Evolutionary conservation across 2,797 vertebrate species (phyloP).

Genomic region (Liasis olivaceus): DNA sequence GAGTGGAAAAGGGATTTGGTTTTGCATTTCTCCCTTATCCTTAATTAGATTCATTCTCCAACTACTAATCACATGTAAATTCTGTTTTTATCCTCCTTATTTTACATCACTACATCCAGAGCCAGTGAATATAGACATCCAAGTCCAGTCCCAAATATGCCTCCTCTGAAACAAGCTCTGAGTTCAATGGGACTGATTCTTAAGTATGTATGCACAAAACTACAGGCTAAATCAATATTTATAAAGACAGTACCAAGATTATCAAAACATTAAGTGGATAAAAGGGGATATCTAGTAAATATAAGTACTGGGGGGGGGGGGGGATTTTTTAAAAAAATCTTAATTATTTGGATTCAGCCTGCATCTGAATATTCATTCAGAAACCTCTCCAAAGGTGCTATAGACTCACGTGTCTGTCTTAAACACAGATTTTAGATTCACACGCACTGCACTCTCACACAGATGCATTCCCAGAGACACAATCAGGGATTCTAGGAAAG

Average conservation of each 20-base stretch:
- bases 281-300: background rate
- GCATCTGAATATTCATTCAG: background rate
- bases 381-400: background rate
- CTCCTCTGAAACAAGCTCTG: background rate
- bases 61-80: constrained; percentile 64
- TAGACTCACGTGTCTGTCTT: background rate
- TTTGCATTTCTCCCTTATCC: constrained; percentile 46
- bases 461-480: background rate
- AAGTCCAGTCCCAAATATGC: background rate
- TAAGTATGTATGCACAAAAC: background rate
- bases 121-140: background rate
- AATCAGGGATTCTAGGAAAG: background rate
- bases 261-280: background rate
- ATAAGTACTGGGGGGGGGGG: background rate
- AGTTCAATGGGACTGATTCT: background rate
- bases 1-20: constrained; percentile 49
- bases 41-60: constrained; percentile 26
- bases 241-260: background rate
- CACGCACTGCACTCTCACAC: background rate
- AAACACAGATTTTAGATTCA: background rate
- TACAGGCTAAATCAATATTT: background rate
- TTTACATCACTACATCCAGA: background rate
- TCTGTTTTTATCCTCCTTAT: constrained; percentile 46
- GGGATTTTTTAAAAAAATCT: background rate
- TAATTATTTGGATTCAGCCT: background rate